phyloP scores from a whole-genome alignment of 2,113 vertebrate genomes.

The Malurus cyaneus region DNA sequence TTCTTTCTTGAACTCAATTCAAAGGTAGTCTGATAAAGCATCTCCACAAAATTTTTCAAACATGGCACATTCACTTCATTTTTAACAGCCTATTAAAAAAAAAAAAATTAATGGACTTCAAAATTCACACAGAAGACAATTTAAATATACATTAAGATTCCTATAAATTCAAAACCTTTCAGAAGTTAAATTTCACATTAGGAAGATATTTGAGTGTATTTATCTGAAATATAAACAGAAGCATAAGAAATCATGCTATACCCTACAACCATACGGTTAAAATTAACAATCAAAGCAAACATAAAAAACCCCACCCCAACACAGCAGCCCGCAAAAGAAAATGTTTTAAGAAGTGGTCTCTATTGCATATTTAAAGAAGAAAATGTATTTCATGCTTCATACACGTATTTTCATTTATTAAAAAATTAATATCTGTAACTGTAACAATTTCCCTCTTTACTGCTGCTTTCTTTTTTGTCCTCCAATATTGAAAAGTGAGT shows the following conservation, averaged over 20 bases:
- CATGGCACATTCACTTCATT: slow-evolving; percentile 99
- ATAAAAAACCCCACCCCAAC: neutral
- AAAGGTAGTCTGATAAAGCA: slow-evolving; percentile 99
- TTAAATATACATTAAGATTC: neutral
- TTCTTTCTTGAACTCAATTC: slow-evolving; percentile 99
- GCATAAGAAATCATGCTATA: neutral
- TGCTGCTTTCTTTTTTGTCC: neutral
- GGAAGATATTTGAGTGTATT: neutral
- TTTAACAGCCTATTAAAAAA: slow-evolving; percentile 90
- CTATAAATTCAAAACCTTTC: neutral
- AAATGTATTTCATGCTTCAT: neutral
- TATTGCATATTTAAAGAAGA: neutral
- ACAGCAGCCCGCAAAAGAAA: neutral
- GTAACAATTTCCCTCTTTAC: neutral
- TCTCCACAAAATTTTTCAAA: slow-evolving; percentile 99
- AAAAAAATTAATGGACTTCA: neutral
- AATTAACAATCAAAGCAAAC: neutral
- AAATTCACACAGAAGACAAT: neutral
- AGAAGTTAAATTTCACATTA: neutral
- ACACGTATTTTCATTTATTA: neutral
- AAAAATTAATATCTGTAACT: neutral
- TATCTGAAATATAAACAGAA: neutral
- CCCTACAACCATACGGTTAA: neutral
- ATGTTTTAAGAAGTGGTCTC: neutral
- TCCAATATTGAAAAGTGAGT: neutral